Evolutionary conservation across 2,797 vertebrate species (phyloP), one percentile per base, ranked within the genome.

Genomic region (Aotus griseimembra): DNA sequence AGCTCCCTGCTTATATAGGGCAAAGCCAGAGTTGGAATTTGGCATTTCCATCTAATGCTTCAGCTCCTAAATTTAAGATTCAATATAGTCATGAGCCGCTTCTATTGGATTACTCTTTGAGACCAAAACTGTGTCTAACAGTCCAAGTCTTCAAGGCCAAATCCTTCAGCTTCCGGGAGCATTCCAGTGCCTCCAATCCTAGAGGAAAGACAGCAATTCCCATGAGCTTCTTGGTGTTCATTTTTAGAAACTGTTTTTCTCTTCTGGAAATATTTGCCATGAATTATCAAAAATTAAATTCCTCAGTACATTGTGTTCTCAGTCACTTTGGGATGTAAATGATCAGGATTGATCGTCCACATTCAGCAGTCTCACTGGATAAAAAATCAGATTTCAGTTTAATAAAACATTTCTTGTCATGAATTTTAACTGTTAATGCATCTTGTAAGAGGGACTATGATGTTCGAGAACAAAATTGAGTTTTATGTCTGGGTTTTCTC

Each of bases 401-500:
- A 85, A 79, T 20, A 57, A 82, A 86, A 61, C 4, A 61, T n/a
- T 73, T 52, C 36, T 89, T 57, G 6, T 90, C 50, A 93, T 55
- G 33, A 94, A 93, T 73, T 88, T 1, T 93, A 88, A 89, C 24
- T 61, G 14, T 84, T 76, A 76, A 36, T n/a, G 36, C 10, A 93
- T 77, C 50, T 94, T 84, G 4, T 5, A 94, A 90, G 77, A 93
- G 44, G 87, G 20, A 22, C 41, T 14, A 55, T 76, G 22, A 95
- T 88, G 22, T 77, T 85, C 5, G 10, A 64, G 12, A 52, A 30
- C 13, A 95, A 76, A 90, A 76, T 72, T 81, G 55, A 33, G 26
- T 85, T 80, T 86, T 58, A 7, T 12, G 20, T 95, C 36, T 96
- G 55, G 95, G 80, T 97, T 96, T n/a, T n/a, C 57, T 75, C 44